Conservation (phyloP, 1,140 invertebrate species). For the Drosophila serrata region DNA sequence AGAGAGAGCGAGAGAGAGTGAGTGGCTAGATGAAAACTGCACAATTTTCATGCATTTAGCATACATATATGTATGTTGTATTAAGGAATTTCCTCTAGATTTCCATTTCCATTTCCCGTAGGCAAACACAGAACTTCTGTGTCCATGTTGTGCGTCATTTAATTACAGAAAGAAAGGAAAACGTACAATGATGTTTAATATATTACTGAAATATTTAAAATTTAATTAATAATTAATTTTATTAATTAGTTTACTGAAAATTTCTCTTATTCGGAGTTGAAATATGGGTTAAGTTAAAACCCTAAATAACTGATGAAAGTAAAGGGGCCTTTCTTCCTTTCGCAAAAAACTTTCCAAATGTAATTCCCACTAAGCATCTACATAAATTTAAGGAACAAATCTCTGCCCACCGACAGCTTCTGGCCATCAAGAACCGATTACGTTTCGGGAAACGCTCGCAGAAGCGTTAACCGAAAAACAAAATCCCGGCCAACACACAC, state of each 20-base stretch:
- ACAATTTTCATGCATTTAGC: constrained; percentile 60
- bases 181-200: neutral
- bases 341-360: neutral
- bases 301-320: neutral
- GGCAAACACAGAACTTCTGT: constrained; percentile 10
- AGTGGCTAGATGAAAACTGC: constrained; percentile 23
- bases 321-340: neutral
- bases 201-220: neutral
- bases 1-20: neutral
- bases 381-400: constrained; percentile 37
- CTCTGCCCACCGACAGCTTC: constrained; percentile 38
- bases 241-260: neutral
- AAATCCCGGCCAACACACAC: constrained; percentile 22
- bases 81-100: constrained; percentile 57
- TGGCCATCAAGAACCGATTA: constrained; percentile 48
- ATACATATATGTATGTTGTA: constrained; percentile 26
- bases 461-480: constrained; percentile 43
- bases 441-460: constrained; percentile 13
- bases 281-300: neutral
- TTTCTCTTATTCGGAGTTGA: neutral
- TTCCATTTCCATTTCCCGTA: constrained; percentile 64
- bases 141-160: constrained; percentile 24
- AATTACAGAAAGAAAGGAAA: constrained; percentile 38
- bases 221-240: neutral
- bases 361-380: constrained; percentile 15